These are phyloP conservation scores for Thera britannica DNA, from an alignment of 2,888 invertebrate genomes.

Conservation along the genomic window DNA sequence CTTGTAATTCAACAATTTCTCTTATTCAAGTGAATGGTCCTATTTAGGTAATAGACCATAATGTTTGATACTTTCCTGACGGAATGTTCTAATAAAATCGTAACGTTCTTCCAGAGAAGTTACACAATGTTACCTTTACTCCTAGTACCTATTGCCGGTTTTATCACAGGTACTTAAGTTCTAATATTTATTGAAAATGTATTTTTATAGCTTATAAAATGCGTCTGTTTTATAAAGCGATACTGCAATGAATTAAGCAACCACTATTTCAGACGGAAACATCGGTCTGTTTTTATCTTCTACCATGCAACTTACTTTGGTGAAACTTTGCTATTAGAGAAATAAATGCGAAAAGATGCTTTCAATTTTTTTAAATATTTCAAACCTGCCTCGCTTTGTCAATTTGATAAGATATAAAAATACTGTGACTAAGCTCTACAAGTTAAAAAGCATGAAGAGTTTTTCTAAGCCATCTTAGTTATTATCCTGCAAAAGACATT, in stretches of 20 bases:
- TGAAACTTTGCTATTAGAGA: too few species aligned
- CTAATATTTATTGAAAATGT: conserved; percentile 23
- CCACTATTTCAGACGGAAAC: neutral
- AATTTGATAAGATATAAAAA: neutral
- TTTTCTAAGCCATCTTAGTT: conserved; percentile 32
- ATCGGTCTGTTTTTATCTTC: too few species aligned
- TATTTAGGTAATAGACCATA: conserved; percentile 36
- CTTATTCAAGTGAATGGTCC: conserved; percentile 41
- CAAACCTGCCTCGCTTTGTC: neutral
- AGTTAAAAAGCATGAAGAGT: conserved; percentile 20
- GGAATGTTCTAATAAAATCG: conserved; percentile 39
- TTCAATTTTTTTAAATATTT: neutral
- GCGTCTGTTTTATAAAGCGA: conserved; percentile 1
- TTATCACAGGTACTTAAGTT: conserved; percentile 34
- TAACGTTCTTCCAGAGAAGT: conserved; percentile 37
- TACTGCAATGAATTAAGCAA: neutral
- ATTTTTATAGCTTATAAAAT: conserved; percentile 19
- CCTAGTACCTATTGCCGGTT: conserved; percentile 29
- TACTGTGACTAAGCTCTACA: conserved; percentile 3
- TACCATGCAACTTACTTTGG: too few species aligned
- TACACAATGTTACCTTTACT: conserved; percentile 39
- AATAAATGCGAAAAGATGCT: too few species aligned
- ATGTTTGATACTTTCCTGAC: conserved; percentile 34
- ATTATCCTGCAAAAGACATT: conserved; percentile 52
- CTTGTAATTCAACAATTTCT: conserved; percentile 17